phyloP scores from a whole-genome alignment of 2,113 vertebrate species.

The Apistogramma diplotaenia region DNA sequence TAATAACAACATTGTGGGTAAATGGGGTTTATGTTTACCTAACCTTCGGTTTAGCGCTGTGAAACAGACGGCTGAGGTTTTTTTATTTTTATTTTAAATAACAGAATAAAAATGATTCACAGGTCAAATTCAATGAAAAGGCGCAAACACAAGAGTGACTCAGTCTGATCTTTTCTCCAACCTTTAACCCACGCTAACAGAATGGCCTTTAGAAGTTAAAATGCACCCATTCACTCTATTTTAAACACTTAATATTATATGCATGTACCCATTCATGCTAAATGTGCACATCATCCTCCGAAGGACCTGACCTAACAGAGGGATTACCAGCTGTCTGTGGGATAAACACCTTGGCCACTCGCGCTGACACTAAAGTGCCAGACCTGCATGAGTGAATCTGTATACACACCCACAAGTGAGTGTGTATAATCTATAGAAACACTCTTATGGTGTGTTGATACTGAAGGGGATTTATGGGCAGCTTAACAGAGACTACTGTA shows the following conservation, averaged over 20 bases:
- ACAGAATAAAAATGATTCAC: background rate
- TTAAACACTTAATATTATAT: background rate
- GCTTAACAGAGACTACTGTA: slow-evolving; percentile 70
- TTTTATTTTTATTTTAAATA: background rate
- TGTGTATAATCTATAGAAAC: slow-evolving; percentile 82
- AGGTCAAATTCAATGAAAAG: background rate
- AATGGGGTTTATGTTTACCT: background rate
- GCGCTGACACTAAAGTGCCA: slow-evolving; percentile 64
- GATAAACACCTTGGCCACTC: slow-evolving; percentile 69
- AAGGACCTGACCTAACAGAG: slow-evolving; percentile 53
- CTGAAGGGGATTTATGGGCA: slow-evolving; percentile 70
- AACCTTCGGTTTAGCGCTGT: background rate
- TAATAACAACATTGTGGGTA: background rate
- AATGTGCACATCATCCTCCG: background rate
- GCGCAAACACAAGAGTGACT: background rate
- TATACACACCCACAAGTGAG: slow-evolving; percentile 73
- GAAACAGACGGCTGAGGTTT: background rate
- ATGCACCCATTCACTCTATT: background rate
- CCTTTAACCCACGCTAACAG: background rate
- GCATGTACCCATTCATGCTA: background rate
- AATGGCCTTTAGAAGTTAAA: background rate
- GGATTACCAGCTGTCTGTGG: slow-evolving; percentile 67
- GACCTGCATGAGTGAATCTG: slow-evolving; percentile 63
- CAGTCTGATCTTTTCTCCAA: background rate
- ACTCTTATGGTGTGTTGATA: slow-evolving; percentile 79